Percentiles rank a stretch among this genome's conserved stretches.
These are phyloP conservation scores for Leptestheria dahalacensis DNA, from an alignment of 1,140 invertebrate genomes.

Conservation along the genomic window DNA sequence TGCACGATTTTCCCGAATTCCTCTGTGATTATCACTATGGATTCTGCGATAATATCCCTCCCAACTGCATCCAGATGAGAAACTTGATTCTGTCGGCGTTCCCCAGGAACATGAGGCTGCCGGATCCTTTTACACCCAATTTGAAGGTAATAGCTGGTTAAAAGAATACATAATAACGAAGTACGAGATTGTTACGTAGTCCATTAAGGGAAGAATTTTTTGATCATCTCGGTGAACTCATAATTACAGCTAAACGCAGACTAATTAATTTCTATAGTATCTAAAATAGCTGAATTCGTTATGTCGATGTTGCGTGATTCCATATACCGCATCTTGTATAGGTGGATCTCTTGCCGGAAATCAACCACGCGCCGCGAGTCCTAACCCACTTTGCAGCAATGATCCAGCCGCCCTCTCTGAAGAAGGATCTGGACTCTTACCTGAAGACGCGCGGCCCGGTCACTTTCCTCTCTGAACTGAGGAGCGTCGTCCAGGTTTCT, in stretches of 20 bases:
- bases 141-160: too few relatives aligned
- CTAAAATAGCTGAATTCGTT: too few relatives aligned
- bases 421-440: conserved; percentile 92
- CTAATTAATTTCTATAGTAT: too few relatives aligned
- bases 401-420: conserved; percentile 75
- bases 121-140: conserved; percentile 95
- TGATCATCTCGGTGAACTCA: too few relatives aligned
- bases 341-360: conserved; percentile 79
- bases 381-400: conserved; percentile 73
- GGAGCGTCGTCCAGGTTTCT: conserved; percentile 59
- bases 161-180: too few relatives aligned
- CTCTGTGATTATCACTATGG: conserved; percentile 97
- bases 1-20: conserved; percentile 99
- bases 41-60: conserved; percentile 98
- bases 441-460: conserved; percentile 86
- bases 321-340: too few relatives aligned
- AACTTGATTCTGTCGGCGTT: conserved; percentile 96
- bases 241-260: too few relatives aligned
- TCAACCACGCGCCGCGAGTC: conserved; percentile 67
- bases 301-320: too few relatives aligned
- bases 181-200: too few relatives aligned
- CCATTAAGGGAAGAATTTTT: too few relatives aligned
- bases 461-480: conserved; percentile 81
- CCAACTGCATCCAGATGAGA: conserved; percentile 95
- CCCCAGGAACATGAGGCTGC: conserved; percentile 90